A percentile compares a stretch with the other conserved stretches of the same genome.
Evolutionary conservation across 2,888 invertebrate genomes (phyloP).

Genomic region (Artemia sp.): DNA sequence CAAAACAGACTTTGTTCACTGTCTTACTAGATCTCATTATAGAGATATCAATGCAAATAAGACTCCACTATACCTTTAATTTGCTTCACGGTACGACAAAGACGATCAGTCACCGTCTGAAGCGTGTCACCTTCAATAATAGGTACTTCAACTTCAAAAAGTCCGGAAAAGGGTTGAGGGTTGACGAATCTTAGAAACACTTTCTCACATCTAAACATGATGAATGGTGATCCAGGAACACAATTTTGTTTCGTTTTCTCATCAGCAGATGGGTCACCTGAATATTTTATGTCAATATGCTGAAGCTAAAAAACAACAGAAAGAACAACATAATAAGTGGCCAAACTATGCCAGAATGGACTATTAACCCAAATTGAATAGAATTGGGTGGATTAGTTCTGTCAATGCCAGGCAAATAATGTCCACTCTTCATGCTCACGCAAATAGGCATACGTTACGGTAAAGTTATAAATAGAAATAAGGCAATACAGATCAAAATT

Average conservation of each 20-base stretch:
- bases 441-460: too few species aligned
- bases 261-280: constrained; percentile 46
- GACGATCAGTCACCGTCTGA: constrained; percentile 44
- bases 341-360: too few species aligned
- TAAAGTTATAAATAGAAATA: too few species aligned
- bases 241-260: constrained; percentile 79
- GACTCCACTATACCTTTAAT: constrained; percentile 45
- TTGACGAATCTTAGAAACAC: constrained; percentile 50
- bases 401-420: too few species aligned
- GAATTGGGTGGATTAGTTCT: too few species aligned
- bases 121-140: constrained; percentile 55
- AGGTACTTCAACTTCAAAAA: constrained; percentile 50
- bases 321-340: too few species aligned
- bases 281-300: constrained; percentile 51
- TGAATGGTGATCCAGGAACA: constrained; percentile 74
- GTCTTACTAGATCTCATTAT: background rate
- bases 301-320: constrained; percentile 60
- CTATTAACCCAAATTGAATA: too few species aligned
- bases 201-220: constrained; percentile 46
- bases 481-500: too few species aligned
- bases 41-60: background rate
- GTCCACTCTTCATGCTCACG: too few species aligned
- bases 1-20: too few species aligned
- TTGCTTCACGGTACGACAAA: constrained; percentile 47
- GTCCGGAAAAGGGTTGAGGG: constrained; percentile 54